Conservation (phyloP, 2,113 vertebrate species). For the Semnopithecus entellus region DNA sequence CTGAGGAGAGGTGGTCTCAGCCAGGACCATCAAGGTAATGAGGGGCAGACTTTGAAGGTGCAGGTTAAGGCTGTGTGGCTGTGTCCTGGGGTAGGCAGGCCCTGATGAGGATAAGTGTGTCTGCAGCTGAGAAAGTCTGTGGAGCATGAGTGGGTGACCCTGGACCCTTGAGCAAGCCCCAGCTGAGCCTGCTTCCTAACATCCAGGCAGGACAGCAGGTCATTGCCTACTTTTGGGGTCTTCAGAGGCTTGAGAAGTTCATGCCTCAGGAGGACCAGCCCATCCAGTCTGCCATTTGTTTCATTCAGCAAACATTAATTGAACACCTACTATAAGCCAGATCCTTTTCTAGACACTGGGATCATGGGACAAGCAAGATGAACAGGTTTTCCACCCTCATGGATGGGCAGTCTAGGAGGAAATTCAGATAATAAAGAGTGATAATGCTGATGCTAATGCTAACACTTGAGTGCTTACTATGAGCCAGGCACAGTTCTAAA, state of each 20-base stretch:
- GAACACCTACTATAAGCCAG: neutral
- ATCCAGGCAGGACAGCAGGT: neutral
- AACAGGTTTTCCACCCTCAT: neutral
- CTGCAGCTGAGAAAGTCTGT: neutral
- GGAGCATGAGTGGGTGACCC: neutral
- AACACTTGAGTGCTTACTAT: neutral
- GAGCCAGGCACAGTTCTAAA: neutral
- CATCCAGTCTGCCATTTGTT: neutral
- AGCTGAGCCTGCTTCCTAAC: neutral
- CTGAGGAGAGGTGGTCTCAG: neutral
- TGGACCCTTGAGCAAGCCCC: neutral
- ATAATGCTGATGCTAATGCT: neutral
- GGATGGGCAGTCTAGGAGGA: neutral
- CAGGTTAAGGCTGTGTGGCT: neutral
- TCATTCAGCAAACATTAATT: neutral
- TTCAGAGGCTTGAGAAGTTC: neutral
- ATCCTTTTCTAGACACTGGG: neutral
- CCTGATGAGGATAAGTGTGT: neutral
- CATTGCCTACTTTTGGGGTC: neutral
- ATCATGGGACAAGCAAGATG: neutral
- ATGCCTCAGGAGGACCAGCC: no score
- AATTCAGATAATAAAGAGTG: neutral
- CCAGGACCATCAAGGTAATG: neutral
- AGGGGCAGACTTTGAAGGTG: neutral
- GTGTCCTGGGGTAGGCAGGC: neutral